phyloP scores from a whole-genome alignment of 2,113 vertebrate genomes.

The Heteronetta atricapilla region DNA sequence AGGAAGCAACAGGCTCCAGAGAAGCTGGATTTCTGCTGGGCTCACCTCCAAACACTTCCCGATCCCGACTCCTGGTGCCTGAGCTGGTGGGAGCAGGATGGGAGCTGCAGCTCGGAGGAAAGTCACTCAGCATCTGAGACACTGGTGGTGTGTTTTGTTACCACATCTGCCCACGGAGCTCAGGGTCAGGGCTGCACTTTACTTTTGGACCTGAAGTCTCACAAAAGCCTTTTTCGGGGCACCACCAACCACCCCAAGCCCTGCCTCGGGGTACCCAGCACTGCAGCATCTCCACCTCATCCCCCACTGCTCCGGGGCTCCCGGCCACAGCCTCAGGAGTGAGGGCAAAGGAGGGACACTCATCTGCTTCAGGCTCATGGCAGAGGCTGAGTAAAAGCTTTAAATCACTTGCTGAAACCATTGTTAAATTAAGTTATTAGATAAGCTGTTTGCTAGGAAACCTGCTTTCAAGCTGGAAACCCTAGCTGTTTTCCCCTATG shows the following conservation, averaged over 20 bases:
- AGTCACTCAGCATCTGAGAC: background rate
- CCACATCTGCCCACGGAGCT: background rate
- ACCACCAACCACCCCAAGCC: fast-evolving
- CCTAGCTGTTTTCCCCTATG: background rate
- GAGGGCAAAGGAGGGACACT: background rate
- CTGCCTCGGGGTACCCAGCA: background rate
- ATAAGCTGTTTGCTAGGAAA: background rate
- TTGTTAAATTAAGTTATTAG: background rate
- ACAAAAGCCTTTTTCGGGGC: background rate
- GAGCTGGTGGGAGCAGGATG: background rate
- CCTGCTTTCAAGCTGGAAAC: background rate
- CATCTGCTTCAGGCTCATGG: too few species aligned
- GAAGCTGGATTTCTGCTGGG: background rate
- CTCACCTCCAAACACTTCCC: background rate
- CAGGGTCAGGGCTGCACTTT: fast-evolving
- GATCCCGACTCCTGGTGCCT: background rate
- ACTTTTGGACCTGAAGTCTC: background rate
- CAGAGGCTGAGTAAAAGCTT: background rate
- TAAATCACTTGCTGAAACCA: background rate
- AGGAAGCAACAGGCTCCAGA: background rate
- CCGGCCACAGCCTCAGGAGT: fast-evolving
- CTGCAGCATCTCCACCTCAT: background rate
- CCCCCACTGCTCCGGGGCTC: background rate
- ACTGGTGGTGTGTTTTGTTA: background rate
- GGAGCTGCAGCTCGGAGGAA: background rate